phyloP scores from a whole-genome alignment of 2,888 invertebrate genomes.

The Noctua janthina region DNA sequence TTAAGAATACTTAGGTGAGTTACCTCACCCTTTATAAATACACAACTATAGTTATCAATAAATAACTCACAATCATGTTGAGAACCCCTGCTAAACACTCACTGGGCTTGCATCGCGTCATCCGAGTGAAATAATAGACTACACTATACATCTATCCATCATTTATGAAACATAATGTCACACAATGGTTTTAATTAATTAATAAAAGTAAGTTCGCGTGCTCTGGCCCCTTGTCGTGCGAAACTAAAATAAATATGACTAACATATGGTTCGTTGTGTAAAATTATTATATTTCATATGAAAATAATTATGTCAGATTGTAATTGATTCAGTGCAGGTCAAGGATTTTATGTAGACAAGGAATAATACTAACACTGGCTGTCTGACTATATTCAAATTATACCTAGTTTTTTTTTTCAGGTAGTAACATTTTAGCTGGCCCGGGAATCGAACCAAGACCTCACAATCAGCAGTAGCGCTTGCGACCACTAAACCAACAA shows the following conservation, averaged over 20 bases:
- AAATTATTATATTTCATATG: constrained; percentile 19
- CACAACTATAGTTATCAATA: neutral
- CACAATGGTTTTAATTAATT: constrained; percentile 55
- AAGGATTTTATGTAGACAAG: constrained; percentile 15
- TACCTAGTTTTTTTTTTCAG: neutral
- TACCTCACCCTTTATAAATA: too few relatives aligned
- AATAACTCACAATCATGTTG: constrained; percentile 14
- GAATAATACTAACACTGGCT: neutral
- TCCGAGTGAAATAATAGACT: constrained; percentile 42
- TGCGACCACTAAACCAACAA: neutral
- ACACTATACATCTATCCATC: constrained; percentile 15
- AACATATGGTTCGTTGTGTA: constrained; percentile 27
- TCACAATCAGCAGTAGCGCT: neutral
- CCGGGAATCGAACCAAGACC: too few relatives aligned
- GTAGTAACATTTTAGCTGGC: neutral
- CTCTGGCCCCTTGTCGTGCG: constrained; percentile 44
- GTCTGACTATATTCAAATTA: neutral
- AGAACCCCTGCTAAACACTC: constrained; percentile 15
- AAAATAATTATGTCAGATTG: constrained; percentile 8
- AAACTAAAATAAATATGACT: constrained; percentile 51
- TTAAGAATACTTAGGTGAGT: too few relatives aligned
- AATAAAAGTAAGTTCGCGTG: constrained; percentile 60
- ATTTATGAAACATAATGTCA: constrained; percentile 36
- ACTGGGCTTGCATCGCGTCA: constrained; percentile 23
- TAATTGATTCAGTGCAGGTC: constrained; percentile 23